Evolutionary conservation across 2,113 vertebrate species (phyloP).

Genomic region (Chamaetylas fuelleborni): DNA sequence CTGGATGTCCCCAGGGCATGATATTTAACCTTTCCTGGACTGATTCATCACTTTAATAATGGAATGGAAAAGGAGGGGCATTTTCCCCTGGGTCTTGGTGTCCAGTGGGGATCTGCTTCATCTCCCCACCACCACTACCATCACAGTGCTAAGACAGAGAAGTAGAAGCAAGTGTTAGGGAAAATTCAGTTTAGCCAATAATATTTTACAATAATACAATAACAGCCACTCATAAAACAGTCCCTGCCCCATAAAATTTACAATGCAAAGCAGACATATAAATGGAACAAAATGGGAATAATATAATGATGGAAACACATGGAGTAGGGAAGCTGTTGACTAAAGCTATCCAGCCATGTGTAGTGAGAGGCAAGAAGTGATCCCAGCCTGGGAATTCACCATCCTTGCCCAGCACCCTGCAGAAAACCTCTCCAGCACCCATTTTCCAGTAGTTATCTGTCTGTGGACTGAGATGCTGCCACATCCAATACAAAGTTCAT

Average conservation of each 20-base stretch:
- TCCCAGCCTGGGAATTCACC: neutral
- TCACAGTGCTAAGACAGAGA: neutral
- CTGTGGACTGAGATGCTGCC: neutral
- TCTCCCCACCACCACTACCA: neutral
- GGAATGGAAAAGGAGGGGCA: neutral
- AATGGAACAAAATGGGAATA: slow-evolving; percentile 21
- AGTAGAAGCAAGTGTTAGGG: neutral
- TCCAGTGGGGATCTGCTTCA: neutral
- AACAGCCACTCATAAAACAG: slow-evolving; percentile 31
- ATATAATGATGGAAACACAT: neutral
- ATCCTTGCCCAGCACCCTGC: neutral
- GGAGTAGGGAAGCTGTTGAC: neutral
- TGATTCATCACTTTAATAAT: neutral
- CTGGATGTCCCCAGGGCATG: neutral
- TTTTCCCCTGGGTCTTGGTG: neutral
- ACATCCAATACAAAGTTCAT: neutral
- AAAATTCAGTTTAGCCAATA: slow-evolving; percentile 2
- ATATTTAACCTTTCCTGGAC: neutral
- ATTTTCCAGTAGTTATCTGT: neutral
- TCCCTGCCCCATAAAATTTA: slow-evolving; percentile 44
- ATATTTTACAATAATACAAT: slow-evolving; percentile 38
- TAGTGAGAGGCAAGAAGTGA: neutral
- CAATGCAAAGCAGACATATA: slow-evolving; percentile 47
- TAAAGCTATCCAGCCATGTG: neutral
- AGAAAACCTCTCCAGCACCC: neutral